Evolutionary conservation across 2,797 vertebrate species (phyloP), one percentile per base, ranked within the genome.

Genomic region (Danio albolineatus): DNA sequence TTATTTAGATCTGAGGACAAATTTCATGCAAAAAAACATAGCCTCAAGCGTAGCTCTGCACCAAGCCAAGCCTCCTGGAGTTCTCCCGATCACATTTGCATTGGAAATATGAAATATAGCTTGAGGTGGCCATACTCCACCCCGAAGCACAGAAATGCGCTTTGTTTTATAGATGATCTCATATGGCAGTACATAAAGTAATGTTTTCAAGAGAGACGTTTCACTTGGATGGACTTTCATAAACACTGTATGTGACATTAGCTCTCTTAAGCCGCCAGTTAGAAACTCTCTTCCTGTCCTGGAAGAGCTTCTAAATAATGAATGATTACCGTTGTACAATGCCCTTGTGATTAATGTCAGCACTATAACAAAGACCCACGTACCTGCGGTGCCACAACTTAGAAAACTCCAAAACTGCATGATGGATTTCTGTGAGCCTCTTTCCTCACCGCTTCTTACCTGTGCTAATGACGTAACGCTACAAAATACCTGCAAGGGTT

Each of bases 371-470:
- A 62, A 51, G 66, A 78, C 28, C 51, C 60, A 90, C 93, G 67
- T 94, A 95, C 94, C 94, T 94, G 89, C 89, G 81, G 86, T 88
- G 82, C 91, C 88, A 90, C 94, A 95, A 88, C 93, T 90, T 67
- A 95, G 85, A 82, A 94, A 88, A 87, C 93, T 93, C 93, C 92
- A 94, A 85, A 94, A 94, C 90, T 94, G 94, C 94, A 95, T 95
- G 85, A 84, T 90, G 82, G 80, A 77, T 67, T 73, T 57, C 85
- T 76, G 79, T 62, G 65, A 21, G 62, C 14, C 57, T 69, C 41
- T 51, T 60, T 77, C 74, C 67, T 59, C 44, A 19, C 5, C 6
- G 54, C 39, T 43, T 53, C 10, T 81, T 82, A 51, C 75, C 82
- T 72, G 73, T 70, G 43, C 71, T 66, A 44, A 70, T 79, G 71